Conservation (phyloP, 1,140 invertebrate species). For the Amphibalanus amphitrite region DNA sequence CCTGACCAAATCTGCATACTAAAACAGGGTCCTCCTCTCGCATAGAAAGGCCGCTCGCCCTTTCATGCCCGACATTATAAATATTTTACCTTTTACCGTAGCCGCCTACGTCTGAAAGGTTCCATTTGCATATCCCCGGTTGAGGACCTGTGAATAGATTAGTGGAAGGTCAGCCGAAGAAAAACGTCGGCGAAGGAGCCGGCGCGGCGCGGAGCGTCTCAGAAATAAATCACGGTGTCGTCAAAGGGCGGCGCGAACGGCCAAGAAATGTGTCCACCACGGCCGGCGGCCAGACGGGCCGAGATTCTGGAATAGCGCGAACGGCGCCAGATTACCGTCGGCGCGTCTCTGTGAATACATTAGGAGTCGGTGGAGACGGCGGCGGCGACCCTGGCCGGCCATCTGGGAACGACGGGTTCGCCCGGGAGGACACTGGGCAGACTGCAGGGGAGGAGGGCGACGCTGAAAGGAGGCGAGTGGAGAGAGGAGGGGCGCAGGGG, state of each 20-base stretch:
- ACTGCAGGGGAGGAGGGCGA: too few species aligned
- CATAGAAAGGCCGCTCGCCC: background rate
- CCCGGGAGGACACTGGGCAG: too few species aligned
- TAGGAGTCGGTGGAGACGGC: background rate
- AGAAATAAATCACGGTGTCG: background rate
- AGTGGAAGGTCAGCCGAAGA: background rate
- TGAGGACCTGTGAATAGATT: background rate
- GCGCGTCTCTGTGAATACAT: background rate
- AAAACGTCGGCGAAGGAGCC: background rate
- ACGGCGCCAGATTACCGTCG: background rate
- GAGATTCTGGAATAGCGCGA: too few species aligned
- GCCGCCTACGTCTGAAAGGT: background rate
- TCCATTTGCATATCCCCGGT: background rate
- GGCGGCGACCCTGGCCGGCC: too few species aligned
- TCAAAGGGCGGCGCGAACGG: background rate
- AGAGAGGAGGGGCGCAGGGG: too few species aligned
- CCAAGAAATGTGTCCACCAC: background rate
- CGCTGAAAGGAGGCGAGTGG: too few species aligned
- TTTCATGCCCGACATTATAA: background rate
- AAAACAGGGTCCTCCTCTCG: background rate
- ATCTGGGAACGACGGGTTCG: too few species aligned
- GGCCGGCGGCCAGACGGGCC: background rate
- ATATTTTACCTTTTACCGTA: background rate
- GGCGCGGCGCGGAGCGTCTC: too few species aligned
- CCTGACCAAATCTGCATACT: slow-evolving; percentile 1